Evolutionary conservation across 2,113 vertebrate species (phyloP).

Genomic region (cattle (Bos taurus)): ARS-UCD2.0 NC_037330.1:107122501-107123000

Average conservation of each 20-base stretch:
- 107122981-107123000: neutral
- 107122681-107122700: neutral
- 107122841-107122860: neutral
- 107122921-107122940: neutral
- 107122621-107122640: neutral
- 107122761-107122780: neutral
- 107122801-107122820: neutral
- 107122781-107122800: neutral
- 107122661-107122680: neutral
- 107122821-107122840: neutral
- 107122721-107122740: conserved; percentile 1
- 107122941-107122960: neutral
- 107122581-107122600: neutral
- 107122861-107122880: neutral
- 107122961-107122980: neutral
- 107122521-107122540: neutral
- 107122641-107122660: neutral
- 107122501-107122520: conserved; percentile 40
- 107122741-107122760: neutral
- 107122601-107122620: neutral
- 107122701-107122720: neutral
- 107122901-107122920: neutral
- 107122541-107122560: neutral
- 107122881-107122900: neutral
- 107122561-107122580: neutral